Base-by-base conservation (phyloP, 1,140 invertebrate species). In the Drosophila leontia region DNA sequence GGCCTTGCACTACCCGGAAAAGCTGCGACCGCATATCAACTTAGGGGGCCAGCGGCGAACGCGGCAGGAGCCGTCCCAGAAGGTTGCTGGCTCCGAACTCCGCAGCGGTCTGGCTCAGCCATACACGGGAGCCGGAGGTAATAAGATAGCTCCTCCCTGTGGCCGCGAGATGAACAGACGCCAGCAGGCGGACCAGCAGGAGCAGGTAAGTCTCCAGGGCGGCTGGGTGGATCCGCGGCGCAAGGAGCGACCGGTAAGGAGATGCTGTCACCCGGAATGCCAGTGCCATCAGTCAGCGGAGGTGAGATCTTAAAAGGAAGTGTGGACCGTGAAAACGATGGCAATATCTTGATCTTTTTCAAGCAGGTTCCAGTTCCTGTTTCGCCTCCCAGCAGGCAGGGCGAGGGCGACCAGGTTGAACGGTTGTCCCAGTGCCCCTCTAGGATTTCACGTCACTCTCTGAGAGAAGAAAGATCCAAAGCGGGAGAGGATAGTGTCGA, bases 101-200 rank as follows among this genome's bases (percentile, higher is more conserved):
- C 50, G 61, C 9, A 72, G 76, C 13, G 77, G 77, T 4, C 34
- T 79, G 26, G 44, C 67, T 7, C 34, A 60, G 29, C 56, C 77
- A 0, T 29, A 37, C 12, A 78, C n/a, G 63, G 48, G 3, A 17
- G 48, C 26, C 0, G 17, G 12, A 5, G 7, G 0, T 11, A 42
- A 5, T 29, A 19, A 17, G 15, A 42, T 23, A 12, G 0, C 19
- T 45, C 2, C 58, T 23, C 0, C 15, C 5, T 32, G 59, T 13
- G 26, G n/a, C 7, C 29, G n/a, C 5, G 32, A 47, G 15, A 5
- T 61, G 29, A 3, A 7, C 23, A 17, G 29, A 12, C 26, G 34
- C 0, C 39, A 44, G 9, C n/a, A 17, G 32, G 13, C 34, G 12
- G 26, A 17, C 3, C 35, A 60, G 0, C 19, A 26, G 15, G 57